phyloP scores from a whole-genome alignment of 1,140 invertebrate species.

The Mactra quadrangularis region DNA sequence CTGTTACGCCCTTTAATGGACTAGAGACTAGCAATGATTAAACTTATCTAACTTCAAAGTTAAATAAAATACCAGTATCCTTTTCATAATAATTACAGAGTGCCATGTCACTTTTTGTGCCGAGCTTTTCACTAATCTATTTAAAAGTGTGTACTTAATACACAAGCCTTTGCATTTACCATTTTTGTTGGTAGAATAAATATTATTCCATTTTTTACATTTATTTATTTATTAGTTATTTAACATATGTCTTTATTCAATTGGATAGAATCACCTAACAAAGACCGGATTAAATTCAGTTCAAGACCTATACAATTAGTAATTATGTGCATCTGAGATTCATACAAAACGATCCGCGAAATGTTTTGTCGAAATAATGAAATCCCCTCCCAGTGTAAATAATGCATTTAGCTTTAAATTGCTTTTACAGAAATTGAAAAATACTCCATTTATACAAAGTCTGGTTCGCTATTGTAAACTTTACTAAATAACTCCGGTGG shows the following conservation, averaged over 20 bases:
- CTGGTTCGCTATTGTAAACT: constrained; percentile 25
- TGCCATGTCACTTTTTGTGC: constrained; percentile 52
- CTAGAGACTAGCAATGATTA: constrained; percentile 32
- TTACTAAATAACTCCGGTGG: constrained; percentile 32
- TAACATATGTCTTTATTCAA: constrained; percentile 34
- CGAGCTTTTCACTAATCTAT: constrained; percentile 35
- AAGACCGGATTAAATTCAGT: constrained; percentile 38
- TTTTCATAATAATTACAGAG: constrained; percentile 56
- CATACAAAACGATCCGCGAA: constrained; percentile 52
- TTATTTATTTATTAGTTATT: constrained; percentile 63
- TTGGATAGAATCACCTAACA: constrained; percentile 48
- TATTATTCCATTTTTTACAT: constrained; percentile 49
- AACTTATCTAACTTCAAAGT: constrained; percentile 63
- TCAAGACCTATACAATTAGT: constrained; percentile 36
- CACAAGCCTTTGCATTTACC: constrained; percentile 8
- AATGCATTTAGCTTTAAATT: constrained; percentile 56
- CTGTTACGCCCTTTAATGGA: constrained; percentile 58
- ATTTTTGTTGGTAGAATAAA: constrained; percentile 59
- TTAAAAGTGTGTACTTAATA: constrained; percentile 57
- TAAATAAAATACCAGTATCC: constrained; percentile 61
- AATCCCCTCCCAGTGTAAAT: constrained; percentile 62
- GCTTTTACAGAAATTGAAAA: constrained; percentile 58
- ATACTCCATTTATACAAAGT: constrained; percentile 51
- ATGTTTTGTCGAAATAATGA: constrained; percentile 61
- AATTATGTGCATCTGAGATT: constrained; percentile 49